A percentile compares a stretch with the other conserved stretches of the same genome.
Evolutionary conservation across 2,113 vertebrate genomes (phyloP).

Genomic region (Pleuronectes platessa): DNA sequence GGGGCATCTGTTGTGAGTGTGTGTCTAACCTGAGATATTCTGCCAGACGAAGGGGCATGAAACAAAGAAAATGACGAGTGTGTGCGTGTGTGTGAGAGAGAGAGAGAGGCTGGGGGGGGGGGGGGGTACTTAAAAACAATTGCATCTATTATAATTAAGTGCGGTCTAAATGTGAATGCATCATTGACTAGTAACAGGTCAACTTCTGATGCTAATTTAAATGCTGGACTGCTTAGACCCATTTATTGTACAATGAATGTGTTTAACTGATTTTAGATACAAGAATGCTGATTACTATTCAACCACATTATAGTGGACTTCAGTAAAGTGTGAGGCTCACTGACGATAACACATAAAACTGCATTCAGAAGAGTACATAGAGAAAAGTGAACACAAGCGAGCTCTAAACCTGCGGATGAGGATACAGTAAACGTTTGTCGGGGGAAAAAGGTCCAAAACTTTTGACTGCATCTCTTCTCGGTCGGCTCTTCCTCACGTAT

Average conservation of each 20-base stretch:
- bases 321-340: background rate
- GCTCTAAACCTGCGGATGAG: background rate
- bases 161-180: constrained; percentile 56
- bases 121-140: constrained; percentile 57
- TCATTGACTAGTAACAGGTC: constrained; percentile 49
- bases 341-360: background rate
- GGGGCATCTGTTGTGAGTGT: constrained; percentile 74
- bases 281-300: background rate
- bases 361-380: background rate
- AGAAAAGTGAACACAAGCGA: background rate
- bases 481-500: background rate
- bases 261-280: background rate
- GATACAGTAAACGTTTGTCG: background rate
- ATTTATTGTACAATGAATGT: background rate
- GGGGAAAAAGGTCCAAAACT: background rate
- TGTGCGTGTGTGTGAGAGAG: background rate
- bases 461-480: background rate
- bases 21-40: constrained; percentile 69
- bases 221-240: constrained; percentile 1
- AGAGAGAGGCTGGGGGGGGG: background rate
- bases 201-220: constrained; percentile 49
- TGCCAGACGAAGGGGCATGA: constrained; percentile 60
- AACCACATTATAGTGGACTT: background rate
- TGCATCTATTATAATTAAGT: constrained; percentile 67
- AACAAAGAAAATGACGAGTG: constrained; percentile 57